Base-by-base conservation (phyloP, 2,888 invertebrate genomes). In the Rhogogaster chlorosoma region DNA sequence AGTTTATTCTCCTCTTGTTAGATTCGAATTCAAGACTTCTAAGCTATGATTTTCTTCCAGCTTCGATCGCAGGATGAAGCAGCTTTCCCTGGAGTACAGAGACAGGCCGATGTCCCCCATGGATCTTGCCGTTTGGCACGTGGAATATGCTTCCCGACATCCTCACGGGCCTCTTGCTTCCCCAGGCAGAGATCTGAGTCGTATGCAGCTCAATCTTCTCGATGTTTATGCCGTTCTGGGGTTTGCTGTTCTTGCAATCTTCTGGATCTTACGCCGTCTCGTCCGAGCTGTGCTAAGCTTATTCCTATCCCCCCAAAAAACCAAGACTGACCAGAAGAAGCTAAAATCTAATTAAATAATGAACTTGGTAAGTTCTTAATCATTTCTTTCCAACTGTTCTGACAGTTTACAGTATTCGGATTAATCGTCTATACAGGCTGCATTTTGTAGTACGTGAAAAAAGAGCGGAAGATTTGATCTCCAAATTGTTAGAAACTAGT, bases 81-180 rank as follows among this genome's bases (percentile, higher is more conserved):
- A 26, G 64, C 83, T 87, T 26, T 87, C 83, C 0, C 7, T 12
- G 12, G 85, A 87, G 53, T 87, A 73, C 18, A 86, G 86, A 0
- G 86, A 87, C 84, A 84, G 84, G 2, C 75, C 83, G 38, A 15
- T 87, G 61, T 49, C 85, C 15, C 84, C 87, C 1, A 70, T 87
- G 22, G 87, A 87, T 29, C 57, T 84, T 29, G 85, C 85, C 18
- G 22, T 86, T 42, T 87, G 87, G 86, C 61, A 84, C 42, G 83
- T 87, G 6, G 85, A 87, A 83, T 38, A 86, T 12, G 22, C 84
- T 2, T 42, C 26, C 0, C 87, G 87, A 6, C 61, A 86, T 83
- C 87, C 85, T 49, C 26, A 71, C 22, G 84, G 67, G 5, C 80
- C 26, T 22, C 83, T 87, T 26, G 64, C 32, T 49, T 78, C 85